Evolutionary conservation across 2,888 invertebrate genomes (phyloP).

Genomic region (Cantharis nigra): DNA sequence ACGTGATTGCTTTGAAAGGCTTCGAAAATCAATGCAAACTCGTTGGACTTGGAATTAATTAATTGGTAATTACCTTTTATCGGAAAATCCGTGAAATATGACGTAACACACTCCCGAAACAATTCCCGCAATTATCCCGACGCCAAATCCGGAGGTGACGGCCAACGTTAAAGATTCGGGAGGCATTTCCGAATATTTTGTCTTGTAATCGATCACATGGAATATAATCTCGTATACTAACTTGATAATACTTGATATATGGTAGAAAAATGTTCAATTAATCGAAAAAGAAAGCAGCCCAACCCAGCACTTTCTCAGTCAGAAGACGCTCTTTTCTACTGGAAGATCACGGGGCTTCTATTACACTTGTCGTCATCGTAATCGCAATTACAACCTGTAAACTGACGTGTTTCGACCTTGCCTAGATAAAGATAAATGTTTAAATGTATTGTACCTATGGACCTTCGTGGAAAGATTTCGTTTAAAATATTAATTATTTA

Average conservation of each 20-base stretch:
- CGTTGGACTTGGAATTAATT: not conserved
- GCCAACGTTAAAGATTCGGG: constrained; percentile 60
- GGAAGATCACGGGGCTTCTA: constrained; percentile 32
- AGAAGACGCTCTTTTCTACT: constrained; percentile 16
- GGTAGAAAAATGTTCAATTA: not conserved
- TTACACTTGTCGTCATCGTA: constrained; percentile 14
- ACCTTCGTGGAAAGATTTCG: not conserved
- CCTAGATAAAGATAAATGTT: constrained; percentile 24
- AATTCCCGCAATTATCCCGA: constrained; percentile 69
- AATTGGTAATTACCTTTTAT: constrained; percentile 59
- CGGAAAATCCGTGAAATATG: constrained; percentile 60
- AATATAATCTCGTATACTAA: not conserved
- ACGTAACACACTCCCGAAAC: constrained; percentile 72
- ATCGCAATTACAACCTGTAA: constrained; percentile 20
- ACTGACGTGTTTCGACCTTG: constrained; percentile 35
- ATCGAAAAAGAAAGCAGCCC: constrained; percentile 16
- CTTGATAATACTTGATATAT: not conserved
- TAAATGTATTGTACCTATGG: not conserved
- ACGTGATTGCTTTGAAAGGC: not conserved
- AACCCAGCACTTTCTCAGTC: constrained; percentile 17
- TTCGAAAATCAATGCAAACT: constrained; percentile 8
- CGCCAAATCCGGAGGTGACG: constrained; percentile 64
- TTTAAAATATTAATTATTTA: not conserved
- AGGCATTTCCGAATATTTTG: constrained; percentile 54
- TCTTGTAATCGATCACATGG: not conserved